Evolutionary conservation across 2,113 vertebrate genomes (phyloP), one percentile per base, ranked within the genome.

Genomic region (Callipepla californica): DNA sequence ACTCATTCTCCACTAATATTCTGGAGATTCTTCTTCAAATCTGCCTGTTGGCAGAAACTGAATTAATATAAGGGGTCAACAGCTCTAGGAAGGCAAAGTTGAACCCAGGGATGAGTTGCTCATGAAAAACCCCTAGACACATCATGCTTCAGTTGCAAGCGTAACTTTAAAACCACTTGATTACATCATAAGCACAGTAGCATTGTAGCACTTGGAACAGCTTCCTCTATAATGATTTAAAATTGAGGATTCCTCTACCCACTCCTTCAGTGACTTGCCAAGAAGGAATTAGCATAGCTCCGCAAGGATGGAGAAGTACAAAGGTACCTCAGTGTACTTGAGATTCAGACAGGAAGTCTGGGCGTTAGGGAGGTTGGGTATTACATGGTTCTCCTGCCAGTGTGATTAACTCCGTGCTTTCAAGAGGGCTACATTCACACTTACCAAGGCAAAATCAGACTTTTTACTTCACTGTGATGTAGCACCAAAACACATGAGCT

Each of bases 21-120:
- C 28, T 28, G n/a, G 19, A 74, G 15, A 51, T 0, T 0, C 1
- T 1, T n/a, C 6, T 57, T 25, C 47, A 87, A 19, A 38, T 72
- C 67, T 86, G 7, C 7, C 26, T 73, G 65, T 32, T 80, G 34
- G 25, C 13, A 84, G 78, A 63, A 75, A 47, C 67, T 85, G 74
- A 82, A 83, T 55, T 32, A 93, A 9, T 7, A 8, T 6, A 4
- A 70, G 30, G 5, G 25, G 10, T 0, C 2, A 4, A 57, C 32
- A 80, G 22, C 5, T 40, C 32, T 47, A 78, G 34, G 15, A 77
- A 91, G 80, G 70, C 0, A 6, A 83, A 2, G 19, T 55, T 83
- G 79, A 87, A 3, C 5, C 28, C 25, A 48, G 2, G 26, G 47
- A n/a, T 47, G 34, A 70, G 12, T 2, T 67, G 7, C 70, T 17